phyloP scores from a whole-genome alignment of 2,113 vertebrate genomes.

The Globicephala melas region DNA sequence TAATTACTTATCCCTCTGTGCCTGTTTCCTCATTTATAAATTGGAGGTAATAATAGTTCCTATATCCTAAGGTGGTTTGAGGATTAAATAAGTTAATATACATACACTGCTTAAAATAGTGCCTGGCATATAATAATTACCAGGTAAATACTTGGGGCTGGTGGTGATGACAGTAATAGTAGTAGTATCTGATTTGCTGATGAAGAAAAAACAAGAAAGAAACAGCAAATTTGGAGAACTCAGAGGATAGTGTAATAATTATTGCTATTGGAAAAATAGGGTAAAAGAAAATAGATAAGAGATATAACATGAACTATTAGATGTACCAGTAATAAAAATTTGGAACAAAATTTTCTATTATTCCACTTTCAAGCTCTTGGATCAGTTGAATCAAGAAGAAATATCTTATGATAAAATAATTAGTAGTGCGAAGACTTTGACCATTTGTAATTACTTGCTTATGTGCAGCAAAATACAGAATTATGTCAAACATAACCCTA shows the following conservation, averaged over 20 bases:
- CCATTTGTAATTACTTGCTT: constrained; percentile 37
- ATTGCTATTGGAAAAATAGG: not conserved
- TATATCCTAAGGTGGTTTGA: not conserved
- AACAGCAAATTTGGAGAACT: not conserved
- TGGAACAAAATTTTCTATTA: not conserved
- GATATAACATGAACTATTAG: not conserved
- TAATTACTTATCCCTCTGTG: not conserved
- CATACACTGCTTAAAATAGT: not conserved
- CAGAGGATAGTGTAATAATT: not conserved
- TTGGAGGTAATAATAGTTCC: not conserved
- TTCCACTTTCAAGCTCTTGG: not conserved
- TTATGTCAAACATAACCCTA: not conserved
- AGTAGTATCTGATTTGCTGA: not conserved
- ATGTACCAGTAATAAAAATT: not conserved
- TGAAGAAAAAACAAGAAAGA: not conserved
- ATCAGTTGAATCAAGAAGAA: constrained; percentile 9
- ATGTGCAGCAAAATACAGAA: not conserved
- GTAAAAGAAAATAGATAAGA: not conserved
- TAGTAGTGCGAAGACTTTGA: constrained; percentile 1
- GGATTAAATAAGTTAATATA: not conserved
- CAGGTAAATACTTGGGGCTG: not conserved
- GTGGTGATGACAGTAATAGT: not conserved
- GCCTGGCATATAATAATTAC: not conserved
- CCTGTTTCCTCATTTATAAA: not conserved
- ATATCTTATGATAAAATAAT: not conserved